These are phyloP conservation scores for Chrysotoxum bicinctum DNA, from an alignment of 2,888 invertebrate genomes.

Conservation along the genomic window DNA sequence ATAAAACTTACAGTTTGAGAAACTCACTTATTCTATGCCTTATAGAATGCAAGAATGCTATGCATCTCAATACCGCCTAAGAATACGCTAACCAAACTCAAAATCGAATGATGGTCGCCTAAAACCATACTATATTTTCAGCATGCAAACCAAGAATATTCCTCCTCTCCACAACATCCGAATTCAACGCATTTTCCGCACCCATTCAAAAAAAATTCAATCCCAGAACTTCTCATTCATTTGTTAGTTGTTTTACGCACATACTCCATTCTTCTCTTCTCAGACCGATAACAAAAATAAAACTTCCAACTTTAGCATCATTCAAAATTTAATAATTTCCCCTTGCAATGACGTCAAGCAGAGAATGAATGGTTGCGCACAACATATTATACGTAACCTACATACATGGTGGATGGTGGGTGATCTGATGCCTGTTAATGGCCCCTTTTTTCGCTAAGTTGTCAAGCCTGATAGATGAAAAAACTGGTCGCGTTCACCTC, in stretches of 20 bases:
- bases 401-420: too few species aligned
- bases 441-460: slow-evolving; percentile 53
- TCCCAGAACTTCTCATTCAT: slow-evolving; percentile 18
- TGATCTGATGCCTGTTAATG: too few species aligned
- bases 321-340: slow-evolving; percentile 42
- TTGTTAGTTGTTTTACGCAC: slow-evolving; percentile 10
- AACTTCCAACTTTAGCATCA: slow-evolving; percentile 8
- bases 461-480: not conserved
- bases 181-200: not conserved
- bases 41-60: too few species aligned
- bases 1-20: too few species aligned
- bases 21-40: too few species aligned
- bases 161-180: not conserved
- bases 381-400: too few species aligned
- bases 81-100: too few species aligned
- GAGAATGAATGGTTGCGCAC: slow-evolving; percentile 51
- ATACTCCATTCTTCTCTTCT: not conserved
- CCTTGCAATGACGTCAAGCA: slow-evolving; percentile 67
- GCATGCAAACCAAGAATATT: not conserved
- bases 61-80: too few species aligned
- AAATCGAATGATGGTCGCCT: too few species aligned
- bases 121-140: not conserved
- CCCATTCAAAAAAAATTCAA: not conserved
- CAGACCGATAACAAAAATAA: not conserved
- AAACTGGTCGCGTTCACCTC: too few species aligned